A percentile compares a stretch with the other conserved stretches of the same genome.
Evolutionary conservation across 1,140 invertebrate genomes (phyloP).

Genomic region (Drosophila lini): DNA sequence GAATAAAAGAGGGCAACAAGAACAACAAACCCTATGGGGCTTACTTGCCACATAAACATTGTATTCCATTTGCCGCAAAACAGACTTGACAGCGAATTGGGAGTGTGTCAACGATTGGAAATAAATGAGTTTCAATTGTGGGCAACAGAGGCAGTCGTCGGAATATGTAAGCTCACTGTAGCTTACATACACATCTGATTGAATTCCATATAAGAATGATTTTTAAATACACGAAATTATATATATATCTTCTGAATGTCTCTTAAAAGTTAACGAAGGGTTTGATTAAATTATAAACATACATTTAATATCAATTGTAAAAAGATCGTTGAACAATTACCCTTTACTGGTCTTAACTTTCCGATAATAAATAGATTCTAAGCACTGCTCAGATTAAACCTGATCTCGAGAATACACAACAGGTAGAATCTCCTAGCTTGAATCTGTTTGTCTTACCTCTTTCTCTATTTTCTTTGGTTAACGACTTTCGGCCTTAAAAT

Average conservation of each 20-base stretch:
- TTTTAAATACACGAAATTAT: not conserved
- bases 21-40: slow-evolving; percentile 13
- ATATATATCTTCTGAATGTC: too few relatives aligned
- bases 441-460: slow-evolving; percentile 33
- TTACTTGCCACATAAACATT: slow-evolving; percentile 46
- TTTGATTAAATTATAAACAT: not conserved
- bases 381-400: slow-evolving; percentile 5
- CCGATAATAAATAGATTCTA: slow-evolving; percentile 3
- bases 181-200: not conserved
- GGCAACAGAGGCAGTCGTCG: not conserved
- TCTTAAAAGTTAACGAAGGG: too few relatives aligned
- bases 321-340: not conserved
- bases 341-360: not conserved
- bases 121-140: slow-evolving; percentile 14
- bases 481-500: slow-evolving; percentile 21
- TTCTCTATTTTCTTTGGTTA: slow-evolving; percentile 21
- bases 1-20: slow-evolving; percentile 21
- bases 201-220: not conserved
- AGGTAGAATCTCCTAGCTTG: slow-evolving; percentile 22
- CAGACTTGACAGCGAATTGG: slow-evolving; percentile 11
- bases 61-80: slow-evolving; percentile 20
- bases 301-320: not conserved
- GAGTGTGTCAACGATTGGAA: slow-evolving; percentile 25
- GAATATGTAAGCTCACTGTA: not conserved
- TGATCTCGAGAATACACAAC: slow-evolving; percentile 8